These are phyloP conservation scores for Dynastes grantii DNA, from an alignment of 2,888 invertebrate genomes.

Conservation along the genomic window DNA sequence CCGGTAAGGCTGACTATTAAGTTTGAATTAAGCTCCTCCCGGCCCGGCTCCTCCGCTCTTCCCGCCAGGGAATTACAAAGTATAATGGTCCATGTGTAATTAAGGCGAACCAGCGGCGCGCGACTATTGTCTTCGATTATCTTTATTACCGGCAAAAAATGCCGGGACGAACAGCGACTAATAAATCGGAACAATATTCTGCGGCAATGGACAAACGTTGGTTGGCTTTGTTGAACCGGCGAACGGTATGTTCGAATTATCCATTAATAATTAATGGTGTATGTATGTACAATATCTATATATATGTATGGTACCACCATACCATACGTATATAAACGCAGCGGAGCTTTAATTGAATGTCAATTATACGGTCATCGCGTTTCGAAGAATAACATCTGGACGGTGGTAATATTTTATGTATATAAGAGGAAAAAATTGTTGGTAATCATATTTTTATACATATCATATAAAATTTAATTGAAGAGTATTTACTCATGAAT, in stretches of 20 bases:
- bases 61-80: not conserved
- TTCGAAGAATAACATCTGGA: constrained; percentile 31
- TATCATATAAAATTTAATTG: not conserved
- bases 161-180: not conserved
- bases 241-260: not conserved
- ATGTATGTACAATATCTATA: constrained; percentile 9
- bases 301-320: not conserved
- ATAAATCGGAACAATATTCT: constrained; percentile 29
- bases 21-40: constrained; percentile 36
- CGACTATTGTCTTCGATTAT: constrained; percentile 40
- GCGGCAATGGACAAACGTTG: not conserved
- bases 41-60: not conserved
- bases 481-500: too few relatives aligned
- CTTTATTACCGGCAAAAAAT: constrained; percentile 42
- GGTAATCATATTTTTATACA: not conserved
- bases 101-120: constrained; percentile 15
- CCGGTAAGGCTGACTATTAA: constrained; percentile 35
- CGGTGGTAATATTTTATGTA: not conserved
- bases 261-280: constrained; percentile 43
- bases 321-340: not conserved
- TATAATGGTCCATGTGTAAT: constrained; percentile 29
- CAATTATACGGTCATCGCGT: constrained; percentile 36
- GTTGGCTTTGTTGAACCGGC: not conserved
- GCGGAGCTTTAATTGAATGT: constrained; percentile 28
- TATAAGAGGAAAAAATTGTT: not conserved